Evolutionary conservation across 2,113 vertebrate genomes (phyloP), one percentile per base, ranked within the genome.

Genomic region (Pipa parva): DNA sequence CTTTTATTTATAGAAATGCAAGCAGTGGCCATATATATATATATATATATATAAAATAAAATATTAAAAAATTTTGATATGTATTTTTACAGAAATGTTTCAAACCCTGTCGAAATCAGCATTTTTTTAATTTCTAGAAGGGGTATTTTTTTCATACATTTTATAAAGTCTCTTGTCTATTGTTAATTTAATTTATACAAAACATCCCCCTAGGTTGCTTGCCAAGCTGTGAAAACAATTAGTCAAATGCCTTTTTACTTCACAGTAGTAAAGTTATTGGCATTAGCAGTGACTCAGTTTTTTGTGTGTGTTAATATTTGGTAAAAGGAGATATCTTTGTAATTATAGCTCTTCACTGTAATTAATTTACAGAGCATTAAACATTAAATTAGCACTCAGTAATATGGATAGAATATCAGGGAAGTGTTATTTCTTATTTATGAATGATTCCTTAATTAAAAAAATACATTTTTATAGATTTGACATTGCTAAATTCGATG

Each of bases 361-460:
- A 79, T 79, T 78, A 77, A 78, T 80, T 83, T 79, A 63, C 5
- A 76, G 78, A 72, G 42, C 59, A 76, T 72, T 75, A 71, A 68
- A 73, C 50, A 70, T 73, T n/a, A 74, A 77, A 81, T 80, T 73
- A 79, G 55, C 68, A 67, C 51, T 73, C 29, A 62, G 56, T 17
- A 46, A 75, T 71, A 71, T 27, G 12, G 21, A 18, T 50, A 69
- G 1, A 59, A 11, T 17, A 66, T 12, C 42, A 36, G 22, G 33
- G 18, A 42, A 25, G 13, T 65, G 29, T 20, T 24, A 50, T 49
- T 75, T 63, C 2, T 51, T 56, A 64, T 55, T 66, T 50, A 11
- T 62, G 21, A 13, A 11, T 48, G 70, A 72, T 63, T 71, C 37
- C 26, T 72, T 58, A 20, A 55, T 22, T 7, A 7, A 56, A 15